These are phyloP conservation scores for Ophion costatus DNA, from an alignment of 2,888 invertebrate genomes.

Conservation along the genomic window DNA sequence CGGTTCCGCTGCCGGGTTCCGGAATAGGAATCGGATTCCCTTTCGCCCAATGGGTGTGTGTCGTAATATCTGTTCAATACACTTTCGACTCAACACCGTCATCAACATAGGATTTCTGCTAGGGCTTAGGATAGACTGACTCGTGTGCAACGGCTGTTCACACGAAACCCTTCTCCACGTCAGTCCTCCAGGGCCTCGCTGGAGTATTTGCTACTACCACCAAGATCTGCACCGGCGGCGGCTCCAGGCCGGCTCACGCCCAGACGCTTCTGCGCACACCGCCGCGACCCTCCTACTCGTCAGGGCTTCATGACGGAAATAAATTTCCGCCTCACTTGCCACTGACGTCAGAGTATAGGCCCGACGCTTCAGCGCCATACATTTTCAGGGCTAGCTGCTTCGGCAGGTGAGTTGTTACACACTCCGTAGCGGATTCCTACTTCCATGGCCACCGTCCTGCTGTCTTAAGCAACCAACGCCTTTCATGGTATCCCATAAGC, in stretches of 20 bases:
- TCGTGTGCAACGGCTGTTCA: constrained; percentile 86
- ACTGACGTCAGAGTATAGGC: constrained; percentile 36
- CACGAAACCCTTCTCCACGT: neutral
- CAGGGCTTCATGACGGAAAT: neutral
- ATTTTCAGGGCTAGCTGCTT: constrained; percentile 85
- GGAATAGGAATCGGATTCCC: constrained; percentile 86
- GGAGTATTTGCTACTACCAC: too few relatives aligned
- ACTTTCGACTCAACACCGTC: constrained; percentile 75
- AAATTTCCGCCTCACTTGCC: constrained; percentile 70
- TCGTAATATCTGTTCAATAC: constrained; percentile 62
- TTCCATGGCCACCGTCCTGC: constrained; percentile 91
- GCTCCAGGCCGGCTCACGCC: too few relatives aligned
- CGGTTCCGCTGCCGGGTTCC: constrained; percentile 86
- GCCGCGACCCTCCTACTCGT: too few relatives aligned
- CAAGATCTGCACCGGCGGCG: too few relatives aligned
- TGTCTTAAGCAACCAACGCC: constrained; percentile 87
- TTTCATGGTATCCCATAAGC: too few relatives aligned
- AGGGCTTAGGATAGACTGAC: constrained; percentile 86
- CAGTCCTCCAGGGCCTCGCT: neutral
- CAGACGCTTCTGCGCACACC: too few relatives aligned
- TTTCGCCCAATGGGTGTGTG: constrained; percentile 83
- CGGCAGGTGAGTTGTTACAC: constrained; percentile 86
- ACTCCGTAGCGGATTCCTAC: constrained; percentile 86
- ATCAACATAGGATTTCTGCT: constrained; percentile 69
- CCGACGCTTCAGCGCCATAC: constrained; percentile 38